Conservation (phyloP, 1,140 invertebrate genomes). For the Drosophila carrolli region DNA sequence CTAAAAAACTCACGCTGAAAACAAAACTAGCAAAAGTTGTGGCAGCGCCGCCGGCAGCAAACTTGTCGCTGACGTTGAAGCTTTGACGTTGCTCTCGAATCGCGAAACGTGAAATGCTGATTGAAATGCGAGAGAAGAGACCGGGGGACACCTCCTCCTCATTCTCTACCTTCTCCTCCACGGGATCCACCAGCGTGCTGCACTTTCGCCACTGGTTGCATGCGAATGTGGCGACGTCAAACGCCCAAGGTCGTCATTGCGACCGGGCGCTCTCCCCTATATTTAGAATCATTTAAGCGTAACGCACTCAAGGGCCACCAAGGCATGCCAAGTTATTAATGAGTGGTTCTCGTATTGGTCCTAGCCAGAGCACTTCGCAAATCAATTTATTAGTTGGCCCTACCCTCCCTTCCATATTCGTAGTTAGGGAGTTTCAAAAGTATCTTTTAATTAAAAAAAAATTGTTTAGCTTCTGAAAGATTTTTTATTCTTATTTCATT, state of each 20-base stretch:
- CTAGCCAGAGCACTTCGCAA: slow-evolving; percentile 6
- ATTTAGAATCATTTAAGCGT: slow-evolving; percentile 74
- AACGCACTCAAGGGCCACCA: slow-evolving; percentile 50
- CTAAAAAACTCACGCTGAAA: slow-evolving; percentile 46
- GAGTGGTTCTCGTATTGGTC: slow-evolving; percentile 2
- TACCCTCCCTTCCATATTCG: not conserved
- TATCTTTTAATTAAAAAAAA: not conserved
- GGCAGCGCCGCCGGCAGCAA: slow-evolving; percentile 36
- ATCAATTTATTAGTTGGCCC: slow-evolving; percentile 12
- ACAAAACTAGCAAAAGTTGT: slow-evolving; percentile 38
- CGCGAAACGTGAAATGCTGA: slow-evolving; percentile 35
- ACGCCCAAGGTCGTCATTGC: slow-evolving; percentile 54
- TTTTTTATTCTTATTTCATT: too few relatives aligned
- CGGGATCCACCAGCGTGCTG: slow-evolving; percentile 26
- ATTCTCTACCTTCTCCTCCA: not conserved
- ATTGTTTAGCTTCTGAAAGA: too few relatives aligned
- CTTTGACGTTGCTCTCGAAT: slow-evolving; percentile 64
- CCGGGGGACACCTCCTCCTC: slow-evolving; percentile 3
- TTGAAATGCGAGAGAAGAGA: slow-evolving; percentile 25
- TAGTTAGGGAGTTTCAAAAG: not conserved
- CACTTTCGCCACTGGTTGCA: slow-evolving; percentile 76
- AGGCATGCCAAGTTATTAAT: slow-evolving; percentile 37
- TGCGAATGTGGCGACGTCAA: slow-evolving; percentile 40
- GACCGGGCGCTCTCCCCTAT: slow-evolving; percentile 53
- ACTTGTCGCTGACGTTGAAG: slow-evolving; percentile 47